Conservation (phyloP, 1,140 invertebrate species). For the Bombus sibiricus region DNA sequence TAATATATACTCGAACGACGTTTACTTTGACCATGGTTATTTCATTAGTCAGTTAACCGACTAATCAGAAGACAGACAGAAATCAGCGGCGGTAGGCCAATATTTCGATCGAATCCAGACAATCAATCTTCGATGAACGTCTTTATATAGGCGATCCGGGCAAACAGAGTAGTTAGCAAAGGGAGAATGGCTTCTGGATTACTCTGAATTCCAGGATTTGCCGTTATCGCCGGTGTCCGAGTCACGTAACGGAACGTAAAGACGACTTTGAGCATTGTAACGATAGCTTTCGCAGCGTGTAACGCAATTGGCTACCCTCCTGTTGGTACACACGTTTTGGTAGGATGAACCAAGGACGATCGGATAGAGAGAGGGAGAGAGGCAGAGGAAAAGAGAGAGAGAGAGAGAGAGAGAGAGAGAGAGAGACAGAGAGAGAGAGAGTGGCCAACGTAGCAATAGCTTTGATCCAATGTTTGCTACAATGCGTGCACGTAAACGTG, state of each 20-base stretch:
- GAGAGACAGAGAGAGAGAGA: too few species aligned
- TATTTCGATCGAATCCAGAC: constrained; percentile 7
- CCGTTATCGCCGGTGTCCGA: constrained; percentile 59
- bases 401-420: background rate
- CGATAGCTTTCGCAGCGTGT: constrained; percentile 62
- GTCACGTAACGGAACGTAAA: constrained; percentile 65
- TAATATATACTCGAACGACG: background rate
- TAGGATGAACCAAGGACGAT: constrained; percentile 62
- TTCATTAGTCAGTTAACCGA: background rate
- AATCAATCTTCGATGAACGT: constrained; percentile 33
- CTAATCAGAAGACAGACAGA: background rate
- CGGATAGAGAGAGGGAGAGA: constrained; percentile 17
- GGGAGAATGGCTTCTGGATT: constrained; percentile 36
- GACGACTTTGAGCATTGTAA: constrained; percentile 65
- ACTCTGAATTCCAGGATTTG: constrained; percentile 42
- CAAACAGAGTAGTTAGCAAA: constrained; percentile 39
- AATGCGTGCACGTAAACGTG: constrained; percentile 60
- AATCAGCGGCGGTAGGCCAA: background rate
- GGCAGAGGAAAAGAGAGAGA: background rate
- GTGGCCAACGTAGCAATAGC: constrained; percentile 48
- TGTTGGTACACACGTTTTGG: constrained; percentile 58
- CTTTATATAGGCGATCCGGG: constrained; percentile 26
- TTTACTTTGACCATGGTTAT: background rate
- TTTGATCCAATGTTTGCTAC: constrained; percentile 61
- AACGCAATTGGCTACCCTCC: constrained; percentile 62